Percentiles rank a stretch among this genome's conserved stretches.
These are phyloP conservation scores for Callionymus lyra DNA, from an alignment of 2,113 vertebrate genomes.

Conservation along the genomic window DNA sequence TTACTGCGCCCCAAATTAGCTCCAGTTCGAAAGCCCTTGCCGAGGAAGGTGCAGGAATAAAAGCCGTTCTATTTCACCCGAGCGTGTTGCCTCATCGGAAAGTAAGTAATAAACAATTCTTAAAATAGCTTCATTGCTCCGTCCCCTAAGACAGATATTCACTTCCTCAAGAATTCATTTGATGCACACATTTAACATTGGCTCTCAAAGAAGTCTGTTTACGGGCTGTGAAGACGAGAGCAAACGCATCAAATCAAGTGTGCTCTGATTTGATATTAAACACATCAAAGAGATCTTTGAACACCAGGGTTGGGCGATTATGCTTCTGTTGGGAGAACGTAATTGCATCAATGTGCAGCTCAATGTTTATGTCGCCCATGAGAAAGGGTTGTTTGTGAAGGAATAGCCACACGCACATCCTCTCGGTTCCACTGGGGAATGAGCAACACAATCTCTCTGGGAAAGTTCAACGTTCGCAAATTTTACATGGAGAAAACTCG, in stretches of 20 bases:
- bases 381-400: slow-evolving; percentile 35
- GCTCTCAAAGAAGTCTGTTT: slow-evolving; percentile 60
- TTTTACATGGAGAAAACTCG: slow-evolving; percentile 14
- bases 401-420: slow-evolving; percentile 23
- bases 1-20: no score
- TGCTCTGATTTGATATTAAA: slow-evolving; percentile 57
- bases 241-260: slow-evolving; percentile 49
- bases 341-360: slow-evolving; percentile 46
- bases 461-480: slow-evolving; percentile 3
- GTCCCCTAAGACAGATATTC: no score
- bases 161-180: no score
- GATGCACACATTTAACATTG: no score
- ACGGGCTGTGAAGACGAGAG: slow-evolving; percentile 35
- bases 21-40: no score
- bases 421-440: background rate
- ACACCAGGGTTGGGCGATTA: slow-evolving; percentile 52
- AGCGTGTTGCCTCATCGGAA: no score
- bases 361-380: slow-evolving; percentile 35
- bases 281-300: slow-evolving; percentile 56
- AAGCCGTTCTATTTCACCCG: no score
- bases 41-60: no score
- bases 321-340: slow-evolving; percentile 43
- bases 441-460: slow-evolving; percentile 12
- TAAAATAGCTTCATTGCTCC: no score
- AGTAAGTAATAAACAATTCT: no score